Conservation (phyloP, 2,113 vertebrate species). For the Pyxicephalus adspersus region DNA sequence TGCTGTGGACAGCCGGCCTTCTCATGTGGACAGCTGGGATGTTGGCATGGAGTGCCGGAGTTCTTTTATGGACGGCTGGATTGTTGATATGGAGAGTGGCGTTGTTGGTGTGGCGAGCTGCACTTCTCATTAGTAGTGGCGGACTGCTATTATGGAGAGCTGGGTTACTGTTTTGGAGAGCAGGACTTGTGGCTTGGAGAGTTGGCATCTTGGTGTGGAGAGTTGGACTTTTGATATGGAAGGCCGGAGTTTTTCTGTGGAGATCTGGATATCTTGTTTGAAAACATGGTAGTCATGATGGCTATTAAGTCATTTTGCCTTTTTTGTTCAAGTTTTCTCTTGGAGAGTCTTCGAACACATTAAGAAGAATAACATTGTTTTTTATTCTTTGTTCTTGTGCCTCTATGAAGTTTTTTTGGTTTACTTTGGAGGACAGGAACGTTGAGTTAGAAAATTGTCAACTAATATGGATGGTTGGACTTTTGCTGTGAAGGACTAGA, state of each 20-base stretch:
- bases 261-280: slow-evolving; percentile 40
- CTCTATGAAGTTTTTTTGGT: too few relatives aligned
- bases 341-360: too few relatives aligned
- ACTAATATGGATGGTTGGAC: too few relatives aligned
- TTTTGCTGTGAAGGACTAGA: too few relatives aligned
- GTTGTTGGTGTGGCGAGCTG: slow-evolving; percentile 40
- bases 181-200: slow-evolving; percentile 44
- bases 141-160: slow-evolving; percentile 47
- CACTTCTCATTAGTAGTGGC: slow-evolving; percentile 49
- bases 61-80: slow-evolving; percentile 52
- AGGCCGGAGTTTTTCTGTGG: slow-evolving; percentile 45
- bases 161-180: slow-evolving; percentile 45
- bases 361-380: too few relatives aligned
- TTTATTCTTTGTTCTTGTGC: too few relatives aligned
- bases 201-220: slow-evolving; percentile 42
- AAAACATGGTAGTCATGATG: neutral
- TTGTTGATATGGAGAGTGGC: slow-evolving; percentile 48
- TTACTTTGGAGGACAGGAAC: too few relatives aligned
- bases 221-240: slow-evolving; percentile 31
- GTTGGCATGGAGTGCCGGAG: slow-evolving; percentile 51
- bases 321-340: too few relatives aligned
- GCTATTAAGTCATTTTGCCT: too few relatives aligned
- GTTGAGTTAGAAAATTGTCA: too few relatives aligned
- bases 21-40: slow-evolving; percentile 54
- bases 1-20: slow-evolving; percentile 47